These are phyloP conservation scores for Silvanus unidentatus DNA, from an alignment of 2,888 invertebrate species.

Conservation along the genomic window DNA sequence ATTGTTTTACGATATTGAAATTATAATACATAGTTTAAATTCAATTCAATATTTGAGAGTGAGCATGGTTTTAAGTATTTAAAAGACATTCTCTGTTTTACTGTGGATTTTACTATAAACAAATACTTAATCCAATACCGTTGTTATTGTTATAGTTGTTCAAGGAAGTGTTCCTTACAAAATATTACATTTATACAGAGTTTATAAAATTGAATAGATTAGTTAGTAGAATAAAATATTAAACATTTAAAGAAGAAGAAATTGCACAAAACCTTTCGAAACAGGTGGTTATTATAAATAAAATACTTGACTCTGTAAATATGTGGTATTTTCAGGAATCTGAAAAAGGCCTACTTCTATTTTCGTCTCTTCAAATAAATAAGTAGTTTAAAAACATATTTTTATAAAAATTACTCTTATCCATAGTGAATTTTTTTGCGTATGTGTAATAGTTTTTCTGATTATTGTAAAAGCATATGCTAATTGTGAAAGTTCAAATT, in stretches of 20 bases:
- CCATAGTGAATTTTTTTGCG: constrained; percentile 5
- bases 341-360: constrained; percentile 33
- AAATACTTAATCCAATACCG: constrained; percentile 20
- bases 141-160: constrained; percentile 29
- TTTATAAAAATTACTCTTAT: constrained; percentile 20
- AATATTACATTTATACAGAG: constrained; percentile 15
- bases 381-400: constrained; percentile 21
- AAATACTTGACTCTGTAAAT: constrained; percentile 10
- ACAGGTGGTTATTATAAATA: not conserved
- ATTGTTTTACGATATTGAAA: no score
- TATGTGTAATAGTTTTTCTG: no score
- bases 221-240: constrained; percentile 5
- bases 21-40: no score
- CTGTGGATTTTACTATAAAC: not conserved
- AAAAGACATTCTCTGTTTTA: not conserved
- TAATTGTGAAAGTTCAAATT: no score
- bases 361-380: constrained; percentile 34
- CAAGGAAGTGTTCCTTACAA: constrained; percentile 19
- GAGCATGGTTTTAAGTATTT: no score
- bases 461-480: no score
- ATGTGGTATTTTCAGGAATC: constrained; percentile 16
- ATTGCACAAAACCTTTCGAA: constrained; percentile 2
- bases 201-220: not conserved
- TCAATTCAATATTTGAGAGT: no score
- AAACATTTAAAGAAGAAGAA: constrained; percentile 14